phyloP scores from a whole-genome alignment of 2,888 invertebrate genomes.

The Tetranychus piercei region DNA sequence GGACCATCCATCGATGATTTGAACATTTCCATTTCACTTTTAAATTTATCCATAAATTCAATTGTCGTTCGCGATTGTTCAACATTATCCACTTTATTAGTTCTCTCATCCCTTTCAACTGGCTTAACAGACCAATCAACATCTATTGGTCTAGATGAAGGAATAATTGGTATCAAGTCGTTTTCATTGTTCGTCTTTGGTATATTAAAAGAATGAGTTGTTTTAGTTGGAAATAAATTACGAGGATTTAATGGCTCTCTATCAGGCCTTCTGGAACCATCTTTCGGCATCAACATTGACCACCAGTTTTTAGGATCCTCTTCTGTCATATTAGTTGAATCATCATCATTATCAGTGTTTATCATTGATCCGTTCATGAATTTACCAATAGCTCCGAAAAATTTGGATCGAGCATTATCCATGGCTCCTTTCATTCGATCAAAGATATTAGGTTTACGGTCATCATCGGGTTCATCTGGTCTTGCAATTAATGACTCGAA shows the following conservation, averaged over 20 bases:
- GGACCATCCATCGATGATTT: not conserved
- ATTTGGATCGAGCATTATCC: not conserved
- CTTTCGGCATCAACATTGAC: not conserved
- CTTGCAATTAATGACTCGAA: not conserved
- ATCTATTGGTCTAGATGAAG: not conserved
- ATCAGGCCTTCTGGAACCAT: not conserved
- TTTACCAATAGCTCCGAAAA: not conserved
- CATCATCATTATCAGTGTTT: not conserved
- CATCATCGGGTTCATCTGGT: not conserved
- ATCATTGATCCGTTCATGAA: not conserved
- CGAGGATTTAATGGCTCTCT: not conserved
- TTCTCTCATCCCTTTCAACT: not conserved
- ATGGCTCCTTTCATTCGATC: not conserved
- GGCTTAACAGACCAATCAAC: not conserved
- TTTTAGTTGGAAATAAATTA: not conserved
- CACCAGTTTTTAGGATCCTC: not conserved
- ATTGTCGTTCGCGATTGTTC: not conserved
- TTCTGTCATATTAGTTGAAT: not conserved
- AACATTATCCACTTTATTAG: not conserved
- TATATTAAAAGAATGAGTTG: not conserved
- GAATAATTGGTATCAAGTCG: not conserved
- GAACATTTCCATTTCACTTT: constrained; percentile 2
- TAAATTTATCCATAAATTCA: not conserved
- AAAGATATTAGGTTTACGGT: not conserved
- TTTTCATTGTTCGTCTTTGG: not conserved